Base-by-base conservation (phyloP, 2,888 invertebrate species). In the Fragum sueziense region DNA sequence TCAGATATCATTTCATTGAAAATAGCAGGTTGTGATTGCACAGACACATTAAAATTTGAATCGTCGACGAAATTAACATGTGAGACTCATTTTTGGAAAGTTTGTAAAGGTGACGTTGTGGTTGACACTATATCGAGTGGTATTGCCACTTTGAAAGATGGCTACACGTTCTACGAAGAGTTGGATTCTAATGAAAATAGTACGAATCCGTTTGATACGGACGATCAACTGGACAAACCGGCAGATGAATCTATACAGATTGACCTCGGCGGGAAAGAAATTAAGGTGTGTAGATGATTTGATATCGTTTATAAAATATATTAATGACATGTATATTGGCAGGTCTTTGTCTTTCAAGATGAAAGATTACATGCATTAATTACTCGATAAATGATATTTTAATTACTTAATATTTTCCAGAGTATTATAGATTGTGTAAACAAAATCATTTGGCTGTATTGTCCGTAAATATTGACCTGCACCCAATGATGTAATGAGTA, bases 101-200 rank as follows among this genome's bases (percentile, higher is more conserved):
- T 89, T 0, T 88, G 91, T 29, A 88, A 85, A 25, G 92, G 92
- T 0, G 85, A 90, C 70, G 85, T 92, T 47, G 85, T 89, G 57
- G 86, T 92, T 51, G 91, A 91, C 74, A 92, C 92, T 6, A 86
- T 88, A 76, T 91, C 91, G 9, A 91, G 92, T 9, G 92, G 92
- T 17, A 89, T 88, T 27, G 90, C 88, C 61, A 85, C 88, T 41
- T 70, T 90, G 14, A 88, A 89, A 68, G 87, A 87, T 76, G 86
- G 87, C 17, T 90, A 88, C 75, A 87, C 86, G 11, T 90, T 89
- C 76, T 85, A 86, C 31, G 88, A 89, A 68, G 81, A 80, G 37
- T 68, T 82, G 20, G 85, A 85, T 62, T 76, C 85, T 20, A 84
- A 81, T 54, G 80, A 80, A 34, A 78, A 76, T 34, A 79, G 70